Conservation (phyloP, 2,797 vertebrate genomes). For the Morelia viridis region DNA sequence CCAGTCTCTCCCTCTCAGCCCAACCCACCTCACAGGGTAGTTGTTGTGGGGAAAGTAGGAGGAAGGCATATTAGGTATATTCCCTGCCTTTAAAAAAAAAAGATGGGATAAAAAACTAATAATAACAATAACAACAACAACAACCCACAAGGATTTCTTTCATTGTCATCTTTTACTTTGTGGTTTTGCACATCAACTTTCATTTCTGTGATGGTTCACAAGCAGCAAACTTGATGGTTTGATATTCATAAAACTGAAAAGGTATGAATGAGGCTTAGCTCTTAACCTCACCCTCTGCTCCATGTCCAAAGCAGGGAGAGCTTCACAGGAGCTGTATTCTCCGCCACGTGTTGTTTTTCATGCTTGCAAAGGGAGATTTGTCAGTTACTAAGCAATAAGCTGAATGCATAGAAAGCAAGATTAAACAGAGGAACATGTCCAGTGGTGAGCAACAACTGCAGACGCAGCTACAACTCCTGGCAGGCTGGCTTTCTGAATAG, state of each 20-base stretch:
- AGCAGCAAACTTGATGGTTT: slow-evolving; percentile 37
- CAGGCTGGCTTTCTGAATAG: not conserved
- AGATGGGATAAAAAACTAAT: not conserved
- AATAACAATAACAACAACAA: not conserved
- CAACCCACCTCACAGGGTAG: not conserved
- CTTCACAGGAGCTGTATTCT: slow-evolving; percentile 32
- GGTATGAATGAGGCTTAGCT: slow-evolving; percentile 47
- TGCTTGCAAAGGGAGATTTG: not conserved
- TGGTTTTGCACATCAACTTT: slow-evolving; percentile 29
- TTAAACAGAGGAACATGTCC: slow-evolving; percentile 24
- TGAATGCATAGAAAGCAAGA: not conserved
- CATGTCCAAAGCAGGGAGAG: slow-evolving; percentile 46
- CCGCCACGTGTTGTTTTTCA: slow-evolving; percentile 42
- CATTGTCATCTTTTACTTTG: slow-evolving; percentile 21
- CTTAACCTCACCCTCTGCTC: slow-evolving; percentile 46
- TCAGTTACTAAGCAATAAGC: slow-evolving; percentile 26
- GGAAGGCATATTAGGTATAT: not conserved
- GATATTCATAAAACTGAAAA: slow-evolving; percentile 52
- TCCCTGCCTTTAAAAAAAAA: not conserved
- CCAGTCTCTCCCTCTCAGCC: not conserved
- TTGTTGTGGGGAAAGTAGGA: not conserved
- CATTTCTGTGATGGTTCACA: slow-evolving; percentile 37
- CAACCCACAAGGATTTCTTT: not conserved
- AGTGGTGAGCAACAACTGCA: slow-evolving; percentile 2
- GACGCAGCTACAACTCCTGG: not conserved